These are phyloP conservation scores for Epinotia ramella DNA, from an alignment of 2,888 invertebrate genomes.

Conservation along the genomic window DNA sequence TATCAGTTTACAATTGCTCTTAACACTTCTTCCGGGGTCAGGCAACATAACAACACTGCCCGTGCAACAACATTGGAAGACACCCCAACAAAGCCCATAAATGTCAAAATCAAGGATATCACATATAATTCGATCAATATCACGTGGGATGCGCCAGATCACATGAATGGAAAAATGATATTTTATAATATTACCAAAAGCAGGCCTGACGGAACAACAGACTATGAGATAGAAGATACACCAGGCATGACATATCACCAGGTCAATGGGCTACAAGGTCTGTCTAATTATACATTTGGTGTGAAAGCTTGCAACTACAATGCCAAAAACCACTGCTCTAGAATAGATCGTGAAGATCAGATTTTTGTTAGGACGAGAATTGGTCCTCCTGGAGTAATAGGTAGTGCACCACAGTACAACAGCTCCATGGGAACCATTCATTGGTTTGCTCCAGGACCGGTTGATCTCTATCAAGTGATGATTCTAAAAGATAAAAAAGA, in stretches of 20 bases:
- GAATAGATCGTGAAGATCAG: conserved; percentile 72
- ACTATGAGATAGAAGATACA: conserved; percentile 20
- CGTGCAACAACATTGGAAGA: conserved; percentile 89
- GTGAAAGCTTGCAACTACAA: conserved; percentile 88
- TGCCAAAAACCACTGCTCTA: conserved; percentile 86
- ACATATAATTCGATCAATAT: conserved; percentile 87
- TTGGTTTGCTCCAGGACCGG: conserved; percentile 85
- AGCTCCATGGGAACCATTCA: conserved; percentile 65
- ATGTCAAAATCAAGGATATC: conserved; percentile 85
- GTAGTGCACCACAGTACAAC: conserved; percentile 60
- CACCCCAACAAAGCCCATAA: conserved; percentile 85
- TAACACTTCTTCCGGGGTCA: conserved; percentile 73
- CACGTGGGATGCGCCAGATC: conserved; percentile 88
- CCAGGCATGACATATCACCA: conserved; percentile 5
- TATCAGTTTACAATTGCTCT: conserved; percentile 90
- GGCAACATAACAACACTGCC: conserved; percentile 82
- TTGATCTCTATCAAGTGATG: conserved; percentile 85
- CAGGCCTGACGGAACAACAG: conserved; percentile 6
- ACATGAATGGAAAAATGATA: conserved; percentile 90
- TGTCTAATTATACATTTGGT: conserved; percentile 88
- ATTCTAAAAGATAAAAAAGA: conserved; percentile 66
- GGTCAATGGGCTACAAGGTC: conserved; percentile 79
- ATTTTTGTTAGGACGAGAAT: conserved; percentile 86
- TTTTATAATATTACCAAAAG: conserved; percentile 84
- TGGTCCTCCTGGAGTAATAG: conserved; percentile 83